Evolutionary conservation across 2,888 invertebrate species (phyloP).

Genomic region (Syrista parreyssii): DNA sequence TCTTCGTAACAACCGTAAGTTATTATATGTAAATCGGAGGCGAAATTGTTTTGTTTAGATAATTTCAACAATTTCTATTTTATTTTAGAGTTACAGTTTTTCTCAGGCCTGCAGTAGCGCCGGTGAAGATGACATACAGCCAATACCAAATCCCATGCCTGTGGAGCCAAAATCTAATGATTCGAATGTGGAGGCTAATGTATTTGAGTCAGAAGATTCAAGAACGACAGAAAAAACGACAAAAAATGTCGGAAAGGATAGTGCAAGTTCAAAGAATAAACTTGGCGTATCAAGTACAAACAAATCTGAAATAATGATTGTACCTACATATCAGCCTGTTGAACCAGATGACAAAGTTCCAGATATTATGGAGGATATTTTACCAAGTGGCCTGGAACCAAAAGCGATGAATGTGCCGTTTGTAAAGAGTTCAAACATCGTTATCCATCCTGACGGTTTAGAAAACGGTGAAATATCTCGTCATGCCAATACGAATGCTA

Average conservation of each 20-base stretch:
- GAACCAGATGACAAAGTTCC: slow-evolving; percentile 23
- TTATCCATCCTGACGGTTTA: slow-evolving; percentile 18
- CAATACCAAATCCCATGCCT: slow-evolving; percentile 35
- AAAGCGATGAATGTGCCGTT: slow-evolving; percentile 31
- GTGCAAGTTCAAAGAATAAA: slow-evolving; percentile 25
- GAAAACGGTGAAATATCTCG: slow-evolving; percentile 2
- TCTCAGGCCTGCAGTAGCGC: slow-evolving; percentile 50
- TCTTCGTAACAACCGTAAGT: slow-evolving; percentile 69
- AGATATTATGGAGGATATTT: slow-evolving; percentile 26
- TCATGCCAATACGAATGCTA: not conserved
- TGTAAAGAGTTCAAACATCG: slow-evolving; percentile 31
- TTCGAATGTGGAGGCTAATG: not conserved
- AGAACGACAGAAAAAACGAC: not conserved
- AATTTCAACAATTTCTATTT: slow-evolving; percentile 1
- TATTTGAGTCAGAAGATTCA: not conserved
- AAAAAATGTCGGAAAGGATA: slow-evolving; percentile 18
- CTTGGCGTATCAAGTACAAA: slow-evolving; percentile 20
- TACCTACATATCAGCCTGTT: slow-evolving; percentile 17
- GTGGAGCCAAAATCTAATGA: slow-evolving; percentile 24
- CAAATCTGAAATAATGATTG: slow-evolving; percentile 22
- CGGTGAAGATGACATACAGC: slow-evolving; percentile 37
- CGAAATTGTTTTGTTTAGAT: not conserved
- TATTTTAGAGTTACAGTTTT: slow-evolving; percentile 54
- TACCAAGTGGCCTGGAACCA: slow-evolving; percentile 23
- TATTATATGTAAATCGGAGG: not conserved